phyloP scores from a whole-genome alignment of 2,888 invertebrate genomes.

The Argyresthia goedartella region DNA sequence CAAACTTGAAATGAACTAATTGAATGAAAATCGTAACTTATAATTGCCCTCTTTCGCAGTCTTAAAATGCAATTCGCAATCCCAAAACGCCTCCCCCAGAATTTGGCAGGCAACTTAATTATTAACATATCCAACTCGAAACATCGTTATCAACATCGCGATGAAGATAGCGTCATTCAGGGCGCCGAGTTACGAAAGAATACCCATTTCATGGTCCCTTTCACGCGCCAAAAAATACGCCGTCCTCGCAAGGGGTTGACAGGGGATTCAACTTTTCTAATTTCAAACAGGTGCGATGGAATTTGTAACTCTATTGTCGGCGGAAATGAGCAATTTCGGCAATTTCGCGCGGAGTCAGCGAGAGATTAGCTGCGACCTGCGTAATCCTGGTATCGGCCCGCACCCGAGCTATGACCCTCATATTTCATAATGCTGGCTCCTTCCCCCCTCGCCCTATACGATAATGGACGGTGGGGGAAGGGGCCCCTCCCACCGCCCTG shows the following conservation, averaged over 20 bases:
- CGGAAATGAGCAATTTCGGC: conserved; percentile 36
- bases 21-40: too few species aligned
- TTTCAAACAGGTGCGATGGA: conserved; percentile 7
- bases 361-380: conserved; percentile 40
- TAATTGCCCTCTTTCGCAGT: not conserved
- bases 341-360: conserved; percentile 26
- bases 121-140: not conserved
- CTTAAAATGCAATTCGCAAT: not conserved
- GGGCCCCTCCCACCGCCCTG: not conserved
- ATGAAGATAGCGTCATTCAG: not conserved
- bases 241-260: conserved; percentile 1
- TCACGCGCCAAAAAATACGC: not conserved
- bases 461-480: conserved; percentile 5
- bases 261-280: conserved; percentile 6
- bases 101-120: too few species aligned
- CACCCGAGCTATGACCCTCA: conserved; percentile 34
- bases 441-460: conserved; percentile 4
- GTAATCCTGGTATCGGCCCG: conserved; percentile 39
- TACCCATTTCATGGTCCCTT: not conserved
- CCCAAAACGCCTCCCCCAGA: not conserved
- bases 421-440: conserved; percentile 46
- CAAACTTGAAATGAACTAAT: too few species aligned
- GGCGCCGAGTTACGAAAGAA: not conserved
- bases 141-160: not conserved
- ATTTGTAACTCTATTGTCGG: conserved; percentile 8